Evolutionary conservation across 1,140 invertebrate species (phyloP).

Genomic region (Apis mellifera): Amel_HAv3.1 CM009933.2:5032501-5033000

Average conservation of each 20-base stretch:
- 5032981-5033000: neutral
- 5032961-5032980: constrained; percentile 6
- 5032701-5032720: no score
- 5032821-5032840: neutral
- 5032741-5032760: no score
- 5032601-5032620: no score
- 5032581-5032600: neutral
- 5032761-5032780: no score
- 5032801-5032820: neutral
- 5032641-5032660: no score
- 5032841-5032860: neutral
- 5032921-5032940: neutral
- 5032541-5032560: neutral
- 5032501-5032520: neutral
- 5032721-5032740: no score
- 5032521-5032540: neutral
- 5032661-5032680: no score
- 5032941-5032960: neutral
- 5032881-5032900: constrained; percentile 4
- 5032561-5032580: neutral
- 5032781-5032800: no score
- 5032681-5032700: no score
- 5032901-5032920: neutral
- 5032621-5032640: no score
- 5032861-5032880: neutral